Evolutionary conservation across 2,113 vertebrate species (phyloP).

Genomic region (Notiomystis cincta): DNA sequence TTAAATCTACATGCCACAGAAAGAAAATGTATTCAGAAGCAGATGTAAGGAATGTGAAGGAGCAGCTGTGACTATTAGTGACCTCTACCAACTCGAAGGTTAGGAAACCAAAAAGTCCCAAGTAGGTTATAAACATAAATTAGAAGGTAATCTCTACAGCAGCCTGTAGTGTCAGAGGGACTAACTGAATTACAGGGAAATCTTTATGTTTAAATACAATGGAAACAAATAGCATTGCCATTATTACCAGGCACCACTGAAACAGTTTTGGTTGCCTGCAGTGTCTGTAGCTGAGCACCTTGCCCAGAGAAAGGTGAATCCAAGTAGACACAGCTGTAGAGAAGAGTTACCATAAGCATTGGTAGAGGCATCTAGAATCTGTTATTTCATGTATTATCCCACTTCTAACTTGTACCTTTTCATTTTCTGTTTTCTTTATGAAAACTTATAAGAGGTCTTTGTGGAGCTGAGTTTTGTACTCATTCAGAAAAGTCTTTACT

Average conservation of each 20-base stretch:
- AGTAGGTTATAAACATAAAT: neutral
- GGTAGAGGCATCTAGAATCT: neutral
- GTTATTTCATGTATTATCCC: neutral
- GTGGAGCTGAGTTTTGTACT: neutral
- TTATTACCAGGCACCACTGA: neutral
- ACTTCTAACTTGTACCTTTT: neutral
- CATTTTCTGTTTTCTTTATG: neutral
- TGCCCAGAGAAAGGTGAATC: neutral
- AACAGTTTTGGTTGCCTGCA: neutral
- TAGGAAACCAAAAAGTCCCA: neutral
- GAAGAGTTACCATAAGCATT: neutral
- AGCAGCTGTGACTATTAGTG: neutral
- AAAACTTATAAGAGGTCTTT: neutral
- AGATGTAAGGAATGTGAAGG: neutral
- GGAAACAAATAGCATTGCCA: neutral
- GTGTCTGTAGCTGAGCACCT: neutral
- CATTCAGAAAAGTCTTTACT: neutral
- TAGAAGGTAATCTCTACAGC: neutral
- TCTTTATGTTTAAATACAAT: neutral
- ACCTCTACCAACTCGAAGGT: neutral
- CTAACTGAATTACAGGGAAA: neutral
- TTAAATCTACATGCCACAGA: neutral
- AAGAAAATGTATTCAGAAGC: neutral
- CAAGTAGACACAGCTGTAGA: neutral
- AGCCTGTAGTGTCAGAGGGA: neutral